Percentiles rank a stretch among this genome's conserved stretches.
Conservation (phyloP, 1,140 invertebrate genomes). For the Drosophila teissieri region DNA sequence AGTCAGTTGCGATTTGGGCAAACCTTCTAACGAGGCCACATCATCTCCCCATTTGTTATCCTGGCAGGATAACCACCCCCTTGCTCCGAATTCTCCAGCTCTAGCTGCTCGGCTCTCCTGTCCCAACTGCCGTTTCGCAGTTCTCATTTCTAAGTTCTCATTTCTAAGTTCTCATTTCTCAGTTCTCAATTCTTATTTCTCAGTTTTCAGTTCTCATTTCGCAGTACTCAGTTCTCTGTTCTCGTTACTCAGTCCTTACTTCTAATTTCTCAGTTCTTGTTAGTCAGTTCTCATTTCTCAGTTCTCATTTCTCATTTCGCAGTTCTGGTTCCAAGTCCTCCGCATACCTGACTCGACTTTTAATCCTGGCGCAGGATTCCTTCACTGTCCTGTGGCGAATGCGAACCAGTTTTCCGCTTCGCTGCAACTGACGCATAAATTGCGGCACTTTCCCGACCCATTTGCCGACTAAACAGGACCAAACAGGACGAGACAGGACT, state of each 20-base stretch:
- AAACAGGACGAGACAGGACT: conserved; percentile 21
- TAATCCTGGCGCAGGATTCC: conserved; percentile 40
- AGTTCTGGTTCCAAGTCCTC: conserved; percentile 11
- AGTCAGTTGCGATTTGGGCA: background rate
- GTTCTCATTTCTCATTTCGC: background rate
- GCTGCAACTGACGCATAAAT: conserved; percentile 79
- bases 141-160: background rate
- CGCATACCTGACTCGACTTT: conserved; percentile 18
- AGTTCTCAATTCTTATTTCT: background rate
- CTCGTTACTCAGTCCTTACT: too few species aligned
- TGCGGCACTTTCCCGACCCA: conserved; percentile 46
- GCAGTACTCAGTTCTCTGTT: background rate
- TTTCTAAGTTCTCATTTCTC: conserved; percentile 1
- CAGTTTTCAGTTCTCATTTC: conserved; percentile 5
- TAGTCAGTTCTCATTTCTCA: conserved; percentile 2
- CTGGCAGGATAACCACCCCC: background rate
- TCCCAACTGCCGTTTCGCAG: too few species aligned
- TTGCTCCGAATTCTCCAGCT: background rate
- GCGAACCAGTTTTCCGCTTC: conserved; percentile 80
- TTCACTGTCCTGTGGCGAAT: conserved; percentile 62
- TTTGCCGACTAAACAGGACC: conserved; percentile 6
- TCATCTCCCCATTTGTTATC: conserved; percentile 22
- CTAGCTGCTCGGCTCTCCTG: background rate
- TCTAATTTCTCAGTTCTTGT: background rate
- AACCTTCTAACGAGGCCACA: conserved; percentile 11